Percentiles rank a stretch among this genome's conserved stretches.
phyloP scores from a whole-genome alignment of 2,113 vertebrate species.

The Gavia stellata region DNA sequence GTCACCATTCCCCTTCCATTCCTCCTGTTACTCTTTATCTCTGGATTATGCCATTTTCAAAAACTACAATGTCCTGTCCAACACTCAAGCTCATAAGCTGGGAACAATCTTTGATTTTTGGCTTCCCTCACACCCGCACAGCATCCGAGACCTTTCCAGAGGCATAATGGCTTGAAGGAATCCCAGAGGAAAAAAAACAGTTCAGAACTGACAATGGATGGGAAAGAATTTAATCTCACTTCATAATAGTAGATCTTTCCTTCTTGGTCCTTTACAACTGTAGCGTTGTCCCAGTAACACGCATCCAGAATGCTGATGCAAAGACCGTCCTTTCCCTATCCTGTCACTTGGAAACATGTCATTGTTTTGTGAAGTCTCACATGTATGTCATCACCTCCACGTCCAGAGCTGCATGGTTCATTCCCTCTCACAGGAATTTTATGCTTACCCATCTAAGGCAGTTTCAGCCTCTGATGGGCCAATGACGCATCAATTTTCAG shows the following conservation, averaged over 20 bases:
- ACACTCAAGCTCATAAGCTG: not conserved
- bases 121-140: not conserved
- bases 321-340: not conserved
- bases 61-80: not conserved
- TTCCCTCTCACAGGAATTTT: not conserved
- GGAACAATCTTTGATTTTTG: not conserved
- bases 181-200: rapidly evolving
- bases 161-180: not conserved
- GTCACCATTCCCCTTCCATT: not conserved
- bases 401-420: not conserved
- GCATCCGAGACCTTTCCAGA: not conserved
- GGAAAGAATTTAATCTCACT: not conserved
- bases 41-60: not conserved
- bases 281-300: not conserved
- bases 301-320: not conserved
- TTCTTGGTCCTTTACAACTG: not conserved
- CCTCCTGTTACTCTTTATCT: not conserved
- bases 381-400: not conserved
- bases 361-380: not conserved
- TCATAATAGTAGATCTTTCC: not conserved
- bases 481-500: not conserved
- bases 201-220: not conserved
- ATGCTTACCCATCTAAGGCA: not conserved
- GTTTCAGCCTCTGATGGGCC: not conserved
- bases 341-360: not conserved